Evolutionary conservation across 2,797 vertebrate genomes (phyloP), one percentile per base, ranked within the genome.

Genomic region (Pseudochirops cupreus): DNA sequence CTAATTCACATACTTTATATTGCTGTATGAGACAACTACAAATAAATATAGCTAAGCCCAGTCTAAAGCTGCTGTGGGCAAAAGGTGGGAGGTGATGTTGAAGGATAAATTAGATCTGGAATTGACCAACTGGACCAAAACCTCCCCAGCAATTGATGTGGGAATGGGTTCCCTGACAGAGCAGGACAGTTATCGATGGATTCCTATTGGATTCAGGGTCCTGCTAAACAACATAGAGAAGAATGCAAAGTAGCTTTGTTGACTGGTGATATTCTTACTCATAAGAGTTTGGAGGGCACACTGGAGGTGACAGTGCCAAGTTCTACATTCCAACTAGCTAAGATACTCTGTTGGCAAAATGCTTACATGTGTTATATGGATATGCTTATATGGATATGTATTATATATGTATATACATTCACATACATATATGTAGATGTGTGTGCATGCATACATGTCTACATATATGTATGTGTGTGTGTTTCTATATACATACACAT

Each of bases 201-300:
- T 82, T 92, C n/a, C 59, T 59, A 29, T 3, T 87, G 74, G 21
- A 87, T 50, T 50, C 24, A 50, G 21, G 39, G 39, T 87, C 74
- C 39, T 46, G 13, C 9, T 56, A 58, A 0, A 91, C 26, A 94
- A 1, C 50, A 50, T 67, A 92, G n/a, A 82, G 53, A 95, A 92
- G 0, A 54, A 92, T 18, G 2, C 26, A 92, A 1, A 52, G 62
- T 14, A 3, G 21, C 28, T 46, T 46, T 26, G 33, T 67, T 82
- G 12, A 95, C 95, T 55, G 58, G 91, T 92, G 31, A 55, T 18
- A 67, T 50, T 89, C 39, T 95, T 94, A 74, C 91, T 93, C 94
- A 26, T 93, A 91, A 67, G 92, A 94, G 91, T 13, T 93, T 3
- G 93, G 46, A 21, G 9, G 24, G 39, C 18, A 5, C 21, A 4